Evolutionary conservation across 2,113 vertebrate genomes (phyloP).

Genomic region (Egretta garzetta): DNA sequence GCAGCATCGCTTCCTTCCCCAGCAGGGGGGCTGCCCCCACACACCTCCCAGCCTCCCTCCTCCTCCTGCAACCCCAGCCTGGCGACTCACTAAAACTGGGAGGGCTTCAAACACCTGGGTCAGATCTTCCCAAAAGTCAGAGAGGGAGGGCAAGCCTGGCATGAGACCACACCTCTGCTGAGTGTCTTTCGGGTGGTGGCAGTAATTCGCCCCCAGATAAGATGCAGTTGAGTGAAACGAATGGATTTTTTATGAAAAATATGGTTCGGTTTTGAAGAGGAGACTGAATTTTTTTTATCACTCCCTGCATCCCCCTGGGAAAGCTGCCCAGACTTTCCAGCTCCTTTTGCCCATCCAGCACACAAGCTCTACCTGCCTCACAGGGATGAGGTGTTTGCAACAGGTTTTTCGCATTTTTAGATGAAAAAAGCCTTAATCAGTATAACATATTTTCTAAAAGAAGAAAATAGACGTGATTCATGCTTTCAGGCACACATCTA

Average conservation of each 20-base stretch:
- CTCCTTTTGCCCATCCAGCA: not conserved
- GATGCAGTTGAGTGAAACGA: not conserved
- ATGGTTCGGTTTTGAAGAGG: not conserved
- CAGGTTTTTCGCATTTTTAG: not conserved
- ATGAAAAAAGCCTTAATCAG: not conserved
- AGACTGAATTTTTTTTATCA: not conserved
- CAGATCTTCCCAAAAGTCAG: not conserved
- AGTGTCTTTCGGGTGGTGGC: not conserved
- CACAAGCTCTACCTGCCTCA: not conserved
- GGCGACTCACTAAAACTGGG: not conserved
- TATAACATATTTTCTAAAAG: not conserved
- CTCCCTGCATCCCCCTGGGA: not conserved
- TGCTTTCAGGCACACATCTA: not conserved
- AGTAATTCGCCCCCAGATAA: not conserved
- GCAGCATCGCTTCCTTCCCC: not conserved
- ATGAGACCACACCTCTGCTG: not conserved
- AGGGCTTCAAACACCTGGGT: not conserved
- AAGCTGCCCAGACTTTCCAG: not conserved
- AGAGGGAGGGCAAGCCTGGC: not conserved
- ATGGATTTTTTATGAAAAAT: not conserved
- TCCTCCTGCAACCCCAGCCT: not conserved
- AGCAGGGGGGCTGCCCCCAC: fast-evolving
- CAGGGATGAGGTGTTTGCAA: not conserved
- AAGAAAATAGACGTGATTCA: not conserved
- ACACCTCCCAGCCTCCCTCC: not conserved